Base-by-base conservation (phyloP, 1,140 invertebrate species). In the Drosophila quadrilineata region DNA sequence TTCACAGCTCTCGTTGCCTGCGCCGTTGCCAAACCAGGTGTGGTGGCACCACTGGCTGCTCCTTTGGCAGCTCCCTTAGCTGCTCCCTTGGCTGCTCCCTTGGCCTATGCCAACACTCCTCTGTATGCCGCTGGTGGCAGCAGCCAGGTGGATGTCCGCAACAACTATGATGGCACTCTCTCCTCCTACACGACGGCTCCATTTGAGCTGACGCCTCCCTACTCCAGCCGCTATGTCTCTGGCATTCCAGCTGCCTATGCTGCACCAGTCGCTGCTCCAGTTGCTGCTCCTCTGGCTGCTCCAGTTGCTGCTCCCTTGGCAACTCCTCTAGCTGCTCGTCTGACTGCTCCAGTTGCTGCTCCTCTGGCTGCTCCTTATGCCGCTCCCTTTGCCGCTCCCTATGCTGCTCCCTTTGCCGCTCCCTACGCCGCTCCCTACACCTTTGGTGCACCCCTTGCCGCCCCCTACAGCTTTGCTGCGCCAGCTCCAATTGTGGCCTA, bases 191-290 rank as follows among this genome's bases (percentile, higher is more conserved):
- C 90, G 22, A 87, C 88, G 0, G 85, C 82, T 5, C 87, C 85
- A 6, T 88, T 89, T 14, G 73, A 75, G 38, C 87, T 88, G 49
- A 45, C 73, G 12, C 65, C 49, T n/a, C 91, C 91, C 59, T 90
- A 90, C 62, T 90, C 90, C 17, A 92, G 91, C 75, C 90, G 91
- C 12, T 92, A 92, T 56, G 77, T 76, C 41, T 85, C 80, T 16
- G 79, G 79, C 2, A 62, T 85, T n/a, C 79, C 79, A 19, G 74
- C 79, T 41, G 71, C 74, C 35, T 80, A 76, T 28, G 72, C 79
- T 3, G 67, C 84, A 9, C n/a, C n/a, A n/a, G n/a, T n/a, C n/a
- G 72, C 84, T 28, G 73, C 24, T 87, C 28, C 88, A 24, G 56
- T 89, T 38, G 89, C 89, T 64, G 90, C 90, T 40, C 60, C 59